phyloP scores from a whole-genome alignment of 2,888 invertebrate genomes.

The Pristionchus fissidentatus region DNA sequence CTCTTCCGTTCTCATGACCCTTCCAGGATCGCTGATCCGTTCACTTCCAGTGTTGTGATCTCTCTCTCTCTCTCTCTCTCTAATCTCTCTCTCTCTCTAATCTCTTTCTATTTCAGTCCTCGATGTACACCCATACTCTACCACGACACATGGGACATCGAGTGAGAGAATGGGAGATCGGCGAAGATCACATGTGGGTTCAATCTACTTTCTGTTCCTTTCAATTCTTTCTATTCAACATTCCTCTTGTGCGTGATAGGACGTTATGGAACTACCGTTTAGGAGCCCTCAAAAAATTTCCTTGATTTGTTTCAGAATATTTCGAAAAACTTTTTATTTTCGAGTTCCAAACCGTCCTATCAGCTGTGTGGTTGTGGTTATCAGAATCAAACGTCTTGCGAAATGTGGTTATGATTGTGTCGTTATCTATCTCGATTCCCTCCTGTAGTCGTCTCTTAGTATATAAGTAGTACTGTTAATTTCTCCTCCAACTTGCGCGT shows the following conservation, averaged over 20 bases:
- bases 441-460: background rate
- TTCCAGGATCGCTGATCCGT: no score
- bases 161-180: background rate
- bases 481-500: background rate
- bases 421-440: no score
- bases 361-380: no score
- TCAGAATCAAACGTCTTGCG: no score
- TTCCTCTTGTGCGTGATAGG: no score
- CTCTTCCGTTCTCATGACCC: background rate
- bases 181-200: background rate
- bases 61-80: background rate
- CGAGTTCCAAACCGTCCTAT: no score
- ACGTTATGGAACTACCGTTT: no score
- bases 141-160: slow-evolving; percentile 26
- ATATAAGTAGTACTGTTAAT: background rate
- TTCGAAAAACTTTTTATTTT: background rate
- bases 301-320: no score
- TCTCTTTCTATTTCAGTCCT: slow-evolving; percentile 8
- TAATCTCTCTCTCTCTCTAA: background rate
- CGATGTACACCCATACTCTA: slow-evolving; percentile 26
- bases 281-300: no score
- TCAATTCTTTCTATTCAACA: background rate
- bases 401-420: no score
- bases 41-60: no score
- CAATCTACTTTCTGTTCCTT: background rate